Conservation (phyloP, 2,797 vertebrate genomes). For the Lithobates pipiens region DNA sequence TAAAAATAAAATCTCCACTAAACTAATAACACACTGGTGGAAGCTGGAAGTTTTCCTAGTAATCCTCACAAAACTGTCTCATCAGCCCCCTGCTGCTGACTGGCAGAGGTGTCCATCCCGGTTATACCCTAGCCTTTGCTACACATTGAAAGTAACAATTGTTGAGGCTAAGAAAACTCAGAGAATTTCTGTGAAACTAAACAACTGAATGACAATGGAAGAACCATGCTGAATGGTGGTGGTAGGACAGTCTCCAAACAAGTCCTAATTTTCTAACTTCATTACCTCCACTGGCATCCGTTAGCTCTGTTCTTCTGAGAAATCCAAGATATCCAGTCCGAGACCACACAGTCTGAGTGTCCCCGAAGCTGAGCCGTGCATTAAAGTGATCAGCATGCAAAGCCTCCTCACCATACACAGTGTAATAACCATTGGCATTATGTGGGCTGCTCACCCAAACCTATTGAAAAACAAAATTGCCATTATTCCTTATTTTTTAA, state of each 20-base stretch:
- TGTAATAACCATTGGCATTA: conserved; percentile 95
- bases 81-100: too few species aligned
- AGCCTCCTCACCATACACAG: conserved; percentile 91
- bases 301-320: conserved; percentile 92
- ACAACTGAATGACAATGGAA: not conserved
- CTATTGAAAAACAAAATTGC: conserved; percentile 68
- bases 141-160: too few species aligned
- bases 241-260: not conserved
- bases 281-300: conserved; percentile 92
- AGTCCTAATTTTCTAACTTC: conserved; percentile 51
- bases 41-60: too few species aligned
- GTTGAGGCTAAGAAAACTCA: too few species aligned
- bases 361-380: conserved; percentile 92
- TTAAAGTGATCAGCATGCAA: conserved; percentile 94
- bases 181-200: too few species aligned
- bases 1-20: too few species aligned
- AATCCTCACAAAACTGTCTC: too few species aligned
- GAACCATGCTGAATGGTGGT: not conserved
- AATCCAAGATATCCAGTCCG: conserved; percentile 95
- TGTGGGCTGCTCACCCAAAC: conserved; percentile 97
- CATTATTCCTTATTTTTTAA: not conserved
- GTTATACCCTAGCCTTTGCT: too few species aligned
- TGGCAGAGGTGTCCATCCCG: too few species aligned
- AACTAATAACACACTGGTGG: too few species aligned
- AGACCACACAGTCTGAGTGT: conserved; percentile 93